phyloP scores from a whole-genome alignment of 2,797 vertebrate genomes.

The Babyrousa celebensis region DNA sequence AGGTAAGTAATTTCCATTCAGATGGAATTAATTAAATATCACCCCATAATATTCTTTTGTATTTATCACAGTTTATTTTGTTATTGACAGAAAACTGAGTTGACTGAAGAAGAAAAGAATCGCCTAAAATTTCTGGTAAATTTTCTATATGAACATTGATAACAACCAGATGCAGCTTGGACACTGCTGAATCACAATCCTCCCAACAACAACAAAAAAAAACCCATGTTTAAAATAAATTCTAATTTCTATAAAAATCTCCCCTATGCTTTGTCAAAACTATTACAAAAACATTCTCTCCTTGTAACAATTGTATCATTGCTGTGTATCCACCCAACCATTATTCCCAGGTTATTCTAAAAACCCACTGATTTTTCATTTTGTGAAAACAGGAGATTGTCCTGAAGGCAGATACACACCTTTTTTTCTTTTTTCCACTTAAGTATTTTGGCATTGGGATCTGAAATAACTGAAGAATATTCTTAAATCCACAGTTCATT shows the following conservation, averaged over 20 bases:
- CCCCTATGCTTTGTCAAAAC: not conserved
- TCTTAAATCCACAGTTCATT: not conserved
- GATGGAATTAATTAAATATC: constrained; percentile 6
- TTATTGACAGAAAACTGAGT: constrained; percentile 67
- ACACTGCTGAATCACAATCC: not conserved
- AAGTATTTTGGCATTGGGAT: not conserved
- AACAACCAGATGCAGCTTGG: not conserved
- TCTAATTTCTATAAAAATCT: not conserved
- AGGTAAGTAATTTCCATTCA: constrained; percentile 45
- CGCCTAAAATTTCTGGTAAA: constrained; percentile 57
- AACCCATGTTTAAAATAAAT: not conserved
- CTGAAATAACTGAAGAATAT: constrained; percentile 14
- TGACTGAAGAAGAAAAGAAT: constrained; percentile 61
- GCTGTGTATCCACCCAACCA: not conserved
- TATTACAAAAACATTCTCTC: not conserved
- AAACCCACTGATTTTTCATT: not conserved
- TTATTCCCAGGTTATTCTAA: constrained; percentile 13
- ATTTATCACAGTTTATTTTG: constrained; percentile 46
- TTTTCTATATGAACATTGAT: not conserved
- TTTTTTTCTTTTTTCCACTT: not conserved
- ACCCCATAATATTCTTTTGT: not conserved
- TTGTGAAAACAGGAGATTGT: not conserved
- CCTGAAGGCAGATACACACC: not conserved
- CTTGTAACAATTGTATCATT: not conserved
- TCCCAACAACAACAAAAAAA: not conserved